These are phyloP conservation scores for Ephydatia muelleri DNA, from an alignment of 37 sponge, comb jelly and placozoan species.

Conservation along the genomic window DNA sequence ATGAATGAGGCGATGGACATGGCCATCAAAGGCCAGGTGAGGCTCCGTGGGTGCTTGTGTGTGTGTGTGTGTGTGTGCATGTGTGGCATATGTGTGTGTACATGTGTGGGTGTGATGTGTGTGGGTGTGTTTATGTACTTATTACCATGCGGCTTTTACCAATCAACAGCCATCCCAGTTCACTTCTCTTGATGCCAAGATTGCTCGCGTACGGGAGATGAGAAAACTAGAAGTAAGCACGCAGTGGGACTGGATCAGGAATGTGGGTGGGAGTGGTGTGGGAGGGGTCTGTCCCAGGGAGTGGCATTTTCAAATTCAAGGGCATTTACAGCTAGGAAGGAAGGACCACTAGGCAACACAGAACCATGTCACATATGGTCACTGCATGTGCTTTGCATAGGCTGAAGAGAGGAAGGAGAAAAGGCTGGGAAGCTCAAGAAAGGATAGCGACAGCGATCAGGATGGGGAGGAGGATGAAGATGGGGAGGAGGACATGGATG, in stretches of 20 bases:
- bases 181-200: slow-evolving; percentile 68
- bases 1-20: slow-evolving; percentile 24
- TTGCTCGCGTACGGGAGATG: slow-evolving; percentile 50
- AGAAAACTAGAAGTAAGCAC: slow-evolving; percentile 43
- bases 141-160: background rate
- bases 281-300: background rate
- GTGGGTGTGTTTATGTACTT: too few species aligned
- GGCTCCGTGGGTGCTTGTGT: too few species aligned
- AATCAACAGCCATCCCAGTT: slow-evolving; percentile 1
- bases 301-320: slow-evolving; percentile 1
- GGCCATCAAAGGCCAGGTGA: slow-evolving; percentile 4
- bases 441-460: slow-evolving; percentile 5
- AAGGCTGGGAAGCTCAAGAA: slow-evolving; percentile 2
- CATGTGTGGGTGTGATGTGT: too few species aligned
- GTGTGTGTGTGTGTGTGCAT: too few species aligned
- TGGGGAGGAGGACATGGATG: slow-evolving; percentile 20
- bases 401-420: slow-evolving; percentile 10
- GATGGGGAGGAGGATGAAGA: slow-evolving; percentile 24
- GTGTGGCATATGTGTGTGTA: too few species aligned
- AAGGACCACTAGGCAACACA: background rate
- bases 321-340: slow-evolving; percentile 4
- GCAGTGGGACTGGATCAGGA: background rate
- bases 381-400: background rate
- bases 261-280: background rate
- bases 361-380: background rate